Evolutionary conservation across 64 coral and sea anemone species (phyloP), one percentile per base, ranked within the genome.

Genomic region (Actinia tenebrosa): DNA sequence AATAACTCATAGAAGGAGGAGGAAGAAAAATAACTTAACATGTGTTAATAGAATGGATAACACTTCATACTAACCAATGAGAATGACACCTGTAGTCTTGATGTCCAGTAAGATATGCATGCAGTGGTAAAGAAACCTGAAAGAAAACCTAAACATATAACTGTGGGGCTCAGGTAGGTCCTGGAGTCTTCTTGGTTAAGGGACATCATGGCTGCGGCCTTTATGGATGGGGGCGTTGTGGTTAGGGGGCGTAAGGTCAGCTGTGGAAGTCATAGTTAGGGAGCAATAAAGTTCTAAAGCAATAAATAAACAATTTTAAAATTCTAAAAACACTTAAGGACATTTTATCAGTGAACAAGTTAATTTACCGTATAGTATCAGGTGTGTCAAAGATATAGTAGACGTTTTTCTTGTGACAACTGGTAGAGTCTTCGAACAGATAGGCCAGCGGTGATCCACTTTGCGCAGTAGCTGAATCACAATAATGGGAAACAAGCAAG

Each of bases 291-390:
- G 30, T 1, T 37, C 30, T 37, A 1, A 37, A 37, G 30, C 30
- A 37, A 37, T 37, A 37, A 37, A 37, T 37, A 37, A 37, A 37
- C 30, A 37, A 37, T 37, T 37, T 1, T 37, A 37, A 37, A n/a
- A n/a, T n/a, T n/a, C n/a, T n/a, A n/a, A n/a, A n/a, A 25, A 26
- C 6, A 26, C 20, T 8, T 55, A 55, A 11, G 6, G 53, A 6
- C 5, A 58, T 58, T 6, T 11, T 58, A 58, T 58, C 2, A 58
- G 56, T 58, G 56, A 11, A 58, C 26, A 42, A 25, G 69, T 37
- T 15, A 14, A 87, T 85, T 45, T 58, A 96, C 94, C 94, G 94
- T 54, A 96, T 96, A n/a, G 94, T 96, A 55, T 96, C 94, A 90
- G 86, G 61, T 3, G 91, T 93, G 72, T 96, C 94, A 42, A 96